Base-by-base conservation (phyloP, 2,113 vertebrate genomes). In the Colossoma macropomum region DNA sequence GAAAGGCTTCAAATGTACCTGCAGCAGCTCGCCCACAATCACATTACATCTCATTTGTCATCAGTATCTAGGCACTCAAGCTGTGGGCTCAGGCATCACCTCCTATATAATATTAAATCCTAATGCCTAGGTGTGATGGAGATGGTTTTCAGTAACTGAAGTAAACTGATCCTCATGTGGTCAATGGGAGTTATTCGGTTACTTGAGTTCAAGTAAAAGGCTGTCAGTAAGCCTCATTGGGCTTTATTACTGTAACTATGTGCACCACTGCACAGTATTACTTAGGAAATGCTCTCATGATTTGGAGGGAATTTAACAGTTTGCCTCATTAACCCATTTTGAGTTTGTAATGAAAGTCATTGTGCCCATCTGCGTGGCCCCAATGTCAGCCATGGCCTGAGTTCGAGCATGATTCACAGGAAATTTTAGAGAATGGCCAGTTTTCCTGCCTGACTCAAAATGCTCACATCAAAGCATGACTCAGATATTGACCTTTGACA, bases 1-100 rank as follows among this genome's bases (percentile, higher is more conserved):
- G 56, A 60, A 83, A 74, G 78, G 32, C 65, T 74, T 84, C 62
- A 81, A 74, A 78, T 72, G 48, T 32, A 86, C 74, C 32, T 80
- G 77, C 60, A 80, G 77, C 41, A 81, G 27, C 65, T 62, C 77
- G 28, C 38, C 30, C 21, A 32, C 79, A 84, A 84, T 87, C 79
- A 75, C 54, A 82, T 82, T 63, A 77, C 50, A 19, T 70, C 52
- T 48, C 15, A 77, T 87, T 81, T 80, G 52, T 81, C 62, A 59
- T 77, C 59, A 66, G 41, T 77, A 69, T 54, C 56, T 34, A 50
- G 56, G 75, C 60, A 79, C 75, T 65, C 48, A 38, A 63, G 66
- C n/a, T 38, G n/a, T 50, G 48, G 9, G 21, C 69, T 84, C 48
- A 28, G 11, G 25, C 48, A 48, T 77, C 66, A 62, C 52, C 54